phyloP scores from a whole-genome alignment of 53 echinoderm and acorn worm species.

The Echinarachnius parma region DNA sequence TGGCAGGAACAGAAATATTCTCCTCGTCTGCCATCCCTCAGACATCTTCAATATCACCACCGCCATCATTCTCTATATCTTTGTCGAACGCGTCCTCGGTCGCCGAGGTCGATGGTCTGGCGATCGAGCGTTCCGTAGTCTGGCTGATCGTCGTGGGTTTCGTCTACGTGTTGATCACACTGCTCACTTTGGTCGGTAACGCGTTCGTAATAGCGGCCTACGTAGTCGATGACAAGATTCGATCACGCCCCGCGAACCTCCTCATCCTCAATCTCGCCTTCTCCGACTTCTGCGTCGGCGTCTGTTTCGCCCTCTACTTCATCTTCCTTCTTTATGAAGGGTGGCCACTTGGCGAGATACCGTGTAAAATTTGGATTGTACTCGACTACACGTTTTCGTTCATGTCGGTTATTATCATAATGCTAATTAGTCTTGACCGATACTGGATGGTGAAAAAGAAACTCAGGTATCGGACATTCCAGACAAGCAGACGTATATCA shows the following conservation, averaged over 20 bases:
- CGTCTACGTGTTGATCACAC: slow-evolving; percentile 25
- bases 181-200: slow-evolving; percentile 62
- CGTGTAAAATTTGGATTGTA: slow-evolving; percentile 58
- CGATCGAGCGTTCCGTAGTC: too few species aligned
- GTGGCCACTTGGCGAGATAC: slow-evolving; percentile 56
- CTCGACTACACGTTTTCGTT: slow-evolving; percentile 59
- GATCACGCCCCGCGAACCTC: slow-evolving; percentile 44
- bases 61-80: too few species aligned
- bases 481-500: slow-evolving; percentile 45
- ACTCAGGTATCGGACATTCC: slow-evolving; percentile 48
- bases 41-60: too few species aligned
- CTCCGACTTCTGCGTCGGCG: slow-evolving; percentile 57
- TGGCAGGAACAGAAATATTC: too few species aligned
- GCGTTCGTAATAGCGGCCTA: slow-evolving; percentile 54
- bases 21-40: too few species aligned
- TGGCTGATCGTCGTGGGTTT: slow-evolving; percentile 22
- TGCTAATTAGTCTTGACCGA: slow-evolving; percentile 40
- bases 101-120: not conserved
- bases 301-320: slow-evolving; percentile 53
- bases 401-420: slow-evolving; percentile 35
- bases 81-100: slow-evolving; percentile 1
- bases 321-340: slow-evolving; percentile 44
- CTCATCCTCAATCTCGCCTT: slow-evolving; percentile 62
- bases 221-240: slow-evolving; percentile 43
- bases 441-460: slow-evolving; percentile 57